phyloP scores from a whole-genome alignment of 2,888 invertebrate genomes.

The Apamea monoglypha region DNA sequence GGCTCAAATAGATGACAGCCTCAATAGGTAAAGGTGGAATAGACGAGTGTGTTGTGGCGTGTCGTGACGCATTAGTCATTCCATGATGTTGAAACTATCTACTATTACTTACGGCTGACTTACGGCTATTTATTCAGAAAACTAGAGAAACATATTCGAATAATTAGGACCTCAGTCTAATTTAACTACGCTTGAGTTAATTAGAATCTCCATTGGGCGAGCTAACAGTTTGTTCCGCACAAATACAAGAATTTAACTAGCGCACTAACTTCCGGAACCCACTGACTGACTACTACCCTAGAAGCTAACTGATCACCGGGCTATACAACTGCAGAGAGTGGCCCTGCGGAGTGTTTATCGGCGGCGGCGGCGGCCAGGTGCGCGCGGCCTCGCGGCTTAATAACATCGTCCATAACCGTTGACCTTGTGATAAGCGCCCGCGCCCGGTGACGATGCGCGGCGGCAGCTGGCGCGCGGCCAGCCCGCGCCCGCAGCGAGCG shows the following conservation, averaged over 20 bases:
- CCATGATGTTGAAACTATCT: neutral
- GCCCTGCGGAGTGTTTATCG: neutral
- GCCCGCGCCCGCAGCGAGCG: neutral
- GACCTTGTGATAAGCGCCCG: constrained; percentile 3
- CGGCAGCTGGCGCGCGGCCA: neutral
- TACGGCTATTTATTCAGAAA: neutral
- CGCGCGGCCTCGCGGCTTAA: neutral
- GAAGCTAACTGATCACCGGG: neutral
- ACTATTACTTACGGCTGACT: neutral
- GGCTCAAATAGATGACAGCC: neutral
- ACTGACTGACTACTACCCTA: neutral
- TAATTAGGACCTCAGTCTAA: neutral
- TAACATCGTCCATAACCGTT: neutral
- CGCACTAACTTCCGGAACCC: neutral
- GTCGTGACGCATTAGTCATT: neutral
- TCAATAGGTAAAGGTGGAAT: neutral
- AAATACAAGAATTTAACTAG: neutral
- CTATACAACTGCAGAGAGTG: too few species aligned
- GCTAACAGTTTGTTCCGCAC: constrained; percentile 10
- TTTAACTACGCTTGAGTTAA: constrained; percentile 10
- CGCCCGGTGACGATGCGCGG: neutral
- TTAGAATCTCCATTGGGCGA: constrained; percentile 13
- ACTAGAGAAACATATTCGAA: neutral
- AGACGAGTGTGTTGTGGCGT: neutral
- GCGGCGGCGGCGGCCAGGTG: neutral